A percentile compares a stretch with the other conserved stretches of the same genome.
These are phyloP conservation scores for Craseonycteris thonglongyai DNA, from an alignment of 2,113 vertebrate genomes.

Conservation along the genomic window DNA sequence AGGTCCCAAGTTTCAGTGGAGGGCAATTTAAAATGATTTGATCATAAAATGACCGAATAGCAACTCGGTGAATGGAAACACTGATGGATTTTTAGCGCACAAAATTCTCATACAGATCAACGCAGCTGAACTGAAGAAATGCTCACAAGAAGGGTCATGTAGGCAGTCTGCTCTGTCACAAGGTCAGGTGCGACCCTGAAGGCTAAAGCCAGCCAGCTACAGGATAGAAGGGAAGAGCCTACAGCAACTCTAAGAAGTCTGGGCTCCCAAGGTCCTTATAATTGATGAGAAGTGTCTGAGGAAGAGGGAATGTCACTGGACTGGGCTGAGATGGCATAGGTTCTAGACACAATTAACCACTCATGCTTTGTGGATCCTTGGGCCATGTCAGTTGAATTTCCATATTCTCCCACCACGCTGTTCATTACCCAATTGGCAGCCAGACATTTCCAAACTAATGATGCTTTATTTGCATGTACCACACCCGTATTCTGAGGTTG, in stretches of 20 bases:
- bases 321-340: background rate
- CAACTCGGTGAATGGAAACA: background rate
- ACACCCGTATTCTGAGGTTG: background rate
- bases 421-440: background rate
- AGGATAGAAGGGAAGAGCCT: background rate
- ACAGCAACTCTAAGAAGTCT: background rate
- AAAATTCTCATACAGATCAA: background rate
- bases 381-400: background rate
- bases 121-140: background rate
- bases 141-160: background rate
- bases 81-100: background rate
- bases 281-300: background rate
- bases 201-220: background rate
- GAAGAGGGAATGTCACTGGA: background rate
- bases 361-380: background rate
- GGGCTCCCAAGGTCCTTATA: background rate
- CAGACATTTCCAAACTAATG: background rate
- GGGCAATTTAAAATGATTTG: background rate
- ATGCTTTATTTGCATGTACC: background rate
- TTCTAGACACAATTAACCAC: background rate
- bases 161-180: background rate
- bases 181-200: background rate
- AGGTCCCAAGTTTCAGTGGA: background rate
- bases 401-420: background rate
- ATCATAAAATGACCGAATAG: background rate